Percentiles rank a stretch among this genome's conserved stretches.
Evolutionary conservation across 2,113 vertebrate genomes (phyloP).

Genomic region (Tretioscincus oriximinensis): DNA sequence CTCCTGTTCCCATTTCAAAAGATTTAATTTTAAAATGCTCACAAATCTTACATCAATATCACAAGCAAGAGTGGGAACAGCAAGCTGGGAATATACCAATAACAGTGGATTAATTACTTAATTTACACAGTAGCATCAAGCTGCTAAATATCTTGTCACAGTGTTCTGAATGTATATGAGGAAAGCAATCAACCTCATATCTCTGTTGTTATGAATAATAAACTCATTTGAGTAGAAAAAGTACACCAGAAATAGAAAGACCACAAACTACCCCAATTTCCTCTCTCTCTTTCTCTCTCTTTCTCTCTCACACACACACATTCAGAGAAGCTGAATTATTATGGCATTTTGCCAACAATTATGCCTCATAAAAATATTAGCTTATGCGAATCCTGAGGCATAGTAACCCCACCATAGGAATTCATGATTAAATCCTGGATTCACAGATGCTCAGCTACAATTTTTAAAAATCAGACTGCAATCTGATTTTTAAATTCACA

Average conservation of each 20-base stretch:
- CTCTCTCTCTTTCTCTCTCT: neutral
- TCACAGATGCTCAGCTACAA: too few relatives aligned
- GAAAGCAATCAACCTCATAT: neutral
- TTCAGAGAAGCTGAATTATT: too few relatives aligned
- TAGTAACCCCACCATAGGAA: too few relatives aligned
- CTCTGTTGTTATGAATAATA: neutral
- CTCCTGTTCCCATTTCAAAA: neutral
- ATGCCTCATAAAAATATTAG: too few relatives aligned
- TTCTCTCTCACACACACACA: too few relatives aligned
- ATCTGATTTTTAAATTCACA: too few relatives aligned
- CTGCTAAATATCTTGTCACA: neutral
- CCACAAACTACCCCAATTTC: neutral
- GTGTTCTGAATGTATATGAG: neutral
- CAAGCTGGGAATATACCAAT: neutral
- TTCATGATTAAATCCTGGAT: too few relatives aligned
- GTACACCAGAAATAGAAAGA: neutral
- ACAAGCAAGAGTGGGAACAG: neutral
- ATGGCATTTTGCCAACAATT: too few relatives aligned
- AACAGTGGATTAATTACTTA: neutral
- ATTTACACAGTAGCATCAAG: neutral
- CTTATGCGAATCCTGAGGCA: too few relatives aligned
- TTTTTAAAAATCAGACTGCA: too few relatives aligned
- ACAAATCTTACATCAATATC: neutral
- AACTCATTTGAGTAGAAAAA: neutral
- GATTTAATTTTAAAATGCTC: neutral